phyloP scores from a whole-genome alignment of 2,888 invertebrate genomes.

The Scrobipalpa atriplicella region DNA sequence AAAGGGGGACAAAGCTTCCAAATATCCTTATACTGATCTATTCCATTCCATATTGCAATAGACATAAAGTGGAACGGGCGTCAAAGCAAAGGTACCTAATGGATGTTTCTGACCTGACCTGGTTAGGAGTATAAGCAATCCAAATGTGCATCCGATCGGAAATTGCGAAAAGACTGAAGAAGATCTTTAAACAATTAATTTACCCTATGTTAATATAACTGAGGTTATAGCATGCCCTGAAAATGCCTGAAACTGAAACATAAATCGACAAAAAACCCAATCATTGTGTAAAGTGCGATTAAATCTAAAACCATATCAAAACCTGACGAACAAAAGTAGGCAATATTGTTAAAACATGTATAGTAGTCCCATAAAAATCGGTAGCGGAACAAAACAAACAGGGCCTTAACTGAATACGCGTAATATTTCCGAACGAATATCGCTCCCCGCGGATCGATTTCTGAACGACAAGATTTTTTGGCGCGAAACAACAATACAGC shows the following conservation, averaged over 20 bases:
- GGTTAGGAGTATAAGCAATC: too few relatives aligned
- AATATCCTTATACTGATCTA: too few relatives aligned
- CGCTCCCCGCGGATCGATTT: constrained; percentile 62
- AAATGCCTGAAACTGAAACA: background rate
- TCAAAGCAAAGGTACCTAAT: too few relatives aligned
- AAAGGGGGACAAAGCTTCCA: too few relatives aligned
- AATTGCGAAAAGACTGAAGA: too few relatives aligned
- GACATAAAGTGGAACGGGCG: too few relatives aligned
- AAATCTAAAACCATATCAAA: constrained; percentile 21
- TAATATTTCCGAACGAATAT: constrained; percentile 64
- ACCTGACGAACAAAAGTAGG: constrained; percentile 13
- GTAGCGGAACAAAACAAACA: constrained; percentile 42
- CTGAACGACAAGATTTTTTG: constrained; percentile 51
- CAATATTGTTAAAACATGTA: constrained; percentile 28
- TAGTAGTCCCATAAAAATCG: constrained; percentile 31
- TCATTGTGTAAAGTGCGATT: constrained; percentile 16
- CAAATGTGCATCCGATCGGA: too few relatives aligned
- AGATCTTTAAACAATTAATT: too few relatives aligned
- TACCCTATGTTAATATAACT: too few relatives aligned
- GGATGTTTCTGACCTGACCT: too few relatives aligned
- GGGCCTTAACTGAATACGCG: constrained; percentile 49
- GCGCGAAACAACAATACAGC: constrained; percentile 48
- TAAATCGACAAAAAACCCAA: background rate
- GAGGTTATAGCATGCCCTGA: too few relatives aligned
- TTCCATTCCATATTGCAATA: too few relatives aligned